Percentiles rank a stretch among this genome's conserved stretches.
phyloP scores from a whole-genome alignment of 2,888 invertebrate genomes.

The Oasisia sp. region DNA sequence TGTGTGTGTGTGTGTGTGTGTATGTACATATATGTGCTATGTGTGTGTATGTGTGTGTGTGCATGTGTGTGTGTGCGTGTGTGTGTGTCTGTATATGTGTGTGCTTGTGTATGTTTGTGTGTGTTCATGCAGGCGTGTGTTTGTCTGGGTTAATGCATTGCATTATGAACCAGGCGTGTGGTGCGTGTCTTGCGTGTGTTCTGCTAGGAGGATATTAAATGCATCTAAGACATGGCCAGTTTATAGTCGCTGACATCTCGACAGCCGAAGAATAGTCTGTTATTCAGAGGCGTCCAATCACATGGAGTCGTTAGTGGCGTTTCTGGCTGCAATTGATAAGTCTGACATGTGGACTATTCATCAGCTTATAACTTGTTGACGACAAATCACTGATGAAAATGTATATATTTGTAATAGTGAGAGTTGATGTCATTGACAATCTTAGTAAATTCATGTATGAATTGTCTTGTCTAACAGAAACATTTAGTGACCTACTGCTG shows the following conservation, averaged over 20 bases:
- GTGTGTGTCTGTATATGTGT: too few species aligned
- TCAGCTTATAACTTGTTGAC: not conserved
- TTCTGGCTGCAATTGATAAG: too few species aligned
- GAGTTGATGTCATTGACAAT: not conserved
- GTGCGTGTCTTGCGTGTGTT: not conserved
- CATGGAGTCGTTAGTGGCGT: too few species aligned
- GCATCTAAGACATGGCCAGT: not conserved
- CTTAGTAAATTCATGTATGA: not conserved
- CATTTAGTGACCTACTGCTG: not conserved
- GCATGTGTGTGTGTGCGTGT: too few species aligned
- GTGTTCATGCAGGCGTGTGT: not conserved
- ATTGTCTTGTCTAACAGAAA: not conserved
- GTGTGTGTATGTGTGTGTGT: slow-evolving; percentile 41
- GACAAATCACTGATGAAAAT: too few species aligned
- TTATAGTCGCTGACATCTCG: too few species aligned
- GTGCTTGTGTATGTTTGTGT: not conserved
- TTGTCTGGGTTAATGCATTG: too few species aligned
- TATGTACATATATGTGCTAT: too few species aligned
- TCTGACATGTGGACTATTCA: too few species aligned
- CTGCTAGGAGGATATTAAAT: not conserved
- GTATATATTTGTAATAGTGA: not conserved
- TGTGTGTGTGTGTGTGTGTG: not conserved
- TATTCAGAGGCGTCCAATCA: not conserved
- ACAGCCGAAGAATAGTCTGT: too few species aligned
- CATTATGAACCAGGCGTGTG: not conserved